Base-by-base conservation (phyloP, 2,888 invertebrate species). In the Cordilura impudica region DNA sequence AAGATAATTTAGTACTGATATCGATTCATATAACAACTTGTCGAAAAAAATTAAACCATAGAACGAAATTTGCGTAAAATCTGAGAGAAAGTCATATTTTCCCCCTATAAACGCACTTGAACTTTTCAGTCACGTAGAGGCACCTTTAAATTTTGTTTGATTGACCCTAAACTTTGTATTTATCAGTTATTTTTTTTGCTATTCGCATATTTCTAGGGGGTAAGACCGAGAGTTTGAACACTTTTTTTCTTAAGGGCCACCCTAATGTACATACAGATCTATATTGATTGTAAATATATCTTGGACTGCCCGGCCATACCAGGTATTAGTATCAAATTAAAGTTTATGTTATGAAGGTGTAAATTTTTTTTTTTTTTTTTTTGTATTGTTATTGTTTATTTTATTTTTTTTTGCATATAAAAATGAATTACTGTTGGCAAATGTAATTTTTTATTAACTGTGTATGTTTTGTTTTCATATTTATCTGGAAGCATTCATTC, bases 261-360 rank as follows among this genome's bases (percentile, higher is more conserved):
- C 31, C 31, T 31, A 31, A 31, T 31, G 10, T 31, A 10, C 6
- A 26, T 4, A 6, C n/a, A n/a, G n/a, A n/a, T n/a, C n/a, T 26
- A 3, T 26, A 6, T 26, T 26, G 26, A 26, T 26, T 6, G 26
- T 26, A 26, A 4, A 31, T 56, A 31, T 35, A 12, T 31, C 19
- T 19, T 16, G 12, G 12, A 10, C 16, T 53, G 53, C 19, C n/a
- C 12, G 12, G 4, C 6, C 51, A 26, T 23, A 4, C n/a, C 49
- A 69, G 19, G 43, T 49, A 71, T 74, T 76, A 77, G 60, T 73
- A 49, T 51, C 65, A 78, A 70, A 69, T 78, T 73, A 71, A 74
- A 81, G 54, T 78, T 72, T 73, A 76, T 67, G 39, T 39, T 31
- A 49, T 65, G 60, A 73, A 71, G 63, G 56, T 69, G 72, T 58